Conservation (phyloP, 2,113 vertebrate genomes). For the Trichomycterus rosablanca region DNA sequence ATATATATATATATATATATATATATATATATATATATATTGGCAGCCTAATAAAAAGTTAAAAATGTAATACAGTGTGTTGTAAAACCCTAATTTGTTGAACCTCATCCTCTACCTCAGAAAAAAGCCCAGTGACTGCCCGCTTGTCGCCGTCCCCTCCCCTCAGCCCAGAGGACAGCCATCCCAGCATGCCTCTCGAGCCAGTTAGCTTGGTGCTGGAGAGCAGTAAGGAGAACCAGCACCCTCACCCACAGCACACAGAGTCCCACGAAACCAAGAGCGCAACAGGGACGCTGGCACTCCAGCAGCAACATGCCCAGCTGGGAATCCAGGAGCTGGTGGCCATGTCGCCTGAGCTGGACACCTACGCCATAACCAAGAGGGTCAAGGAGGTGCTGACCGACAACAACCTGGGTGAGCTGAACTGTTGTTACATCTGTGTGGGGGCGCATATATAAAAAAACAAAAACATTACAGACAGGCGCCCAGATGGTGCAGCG, state of each 20-base stretch:
- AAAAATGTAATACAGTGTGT: too few species aligned
- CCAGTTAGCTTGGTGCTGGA: slow-evolving; percentile 78
- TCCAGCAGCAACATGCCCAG: slow-evolving; percentile 64
- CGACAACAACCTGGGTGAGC: slow-evolving; percentile 93
- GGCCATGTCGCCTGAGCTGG: slow-evolving; percentile 90
- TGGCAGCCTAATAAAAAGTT: too few species aligned
- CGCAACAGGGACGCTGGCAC: slow-evolving; percentile 53
- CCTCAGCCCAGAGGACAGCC: slow-evolving; percentile 65
- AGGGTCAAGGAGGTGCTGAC: slow-evolving; percentile 97
- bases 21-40: too few species aligned
- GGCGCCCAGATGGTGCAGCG: too few species aligned
- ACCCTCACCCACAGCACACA: slow-evolving; percentile 72
- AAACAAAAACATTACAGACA: too few species aligned
- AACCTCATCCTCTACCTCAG: slow-evolving; percentile 32
- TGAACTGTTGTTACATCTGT: background rate
- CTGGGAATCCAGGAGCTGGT: slow-evolving; percentile 95
- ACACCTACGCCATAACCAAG: slow-evolving; percentile 96
- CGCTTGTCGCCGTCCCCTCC: slow-evolving; percentile 83
- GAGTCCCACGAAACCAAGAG: slow-evolving; percentile 64
- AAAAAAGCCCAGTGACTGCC: slow-evolving; percentile 75
- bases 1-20: too few species aligned
- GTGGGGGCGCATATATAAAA: too few species aligned
- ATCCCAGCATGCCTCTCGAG: slow-evolving; percentile 74
- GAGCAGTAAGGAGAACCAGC: slow-evolving; percentile 96
- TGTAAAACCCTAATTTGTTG: too few species aligned